Percentiles rank a stretch among this genome's conserved stretches.
Conservation (phyloP, 2,888 invertebrate genomes). For the Itoplectis maculator region DNA sequence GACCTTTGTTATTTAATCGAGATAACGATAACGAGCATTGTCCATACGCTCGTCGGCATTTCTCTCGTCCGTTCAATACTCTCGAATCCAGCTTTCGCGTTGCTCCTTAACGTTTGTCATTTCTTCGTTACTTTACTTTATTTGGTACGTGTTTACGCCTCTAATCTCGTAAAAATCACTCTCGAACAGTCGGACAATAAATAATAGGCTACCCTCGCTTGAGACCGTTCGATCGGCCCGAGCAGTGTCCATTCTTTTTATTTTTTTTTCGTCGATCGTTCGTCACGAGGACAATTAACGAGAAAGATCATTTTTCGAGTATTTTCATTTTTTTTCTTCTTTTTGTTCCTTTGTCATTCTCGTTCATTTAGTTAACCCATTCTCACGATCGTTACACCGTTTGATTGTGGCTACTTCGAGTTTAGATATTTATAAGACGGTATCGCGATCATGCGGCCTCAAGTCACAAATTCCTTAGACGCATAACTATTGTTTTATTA, state of each 20-base stretch:
- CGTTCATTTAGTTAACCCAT: background rate
- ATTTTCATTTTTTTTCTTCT: background rate
- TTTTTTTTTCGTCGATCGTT: constrained; percentile 32
- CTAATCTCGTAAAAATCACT: constrained; percentile 73
- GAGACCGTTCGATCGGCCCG: constrained; percentile 69
- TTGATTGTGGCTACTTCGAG: constrained; percentile 33
- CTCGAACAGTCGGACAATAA: constrained; percentile 73
- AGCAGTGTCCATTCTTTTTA: constrained; percentile 33
- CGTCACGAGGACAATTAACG: background rate
- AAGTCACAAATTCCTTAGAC: constrained; percentile 55
- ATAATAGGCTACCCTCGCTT: constrained; percentile 75
- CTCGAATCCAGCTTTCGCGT: constrained; percentile 34
- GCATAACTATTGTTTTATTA: constrained; percentile 41
- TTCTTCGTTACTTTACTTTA: constrained; percentile 74
- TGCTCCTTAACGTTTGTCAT: constrained; percentile 65
- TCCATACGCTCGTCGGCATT: constrained; percentile 24
- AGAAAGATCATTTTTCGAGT: background rate
- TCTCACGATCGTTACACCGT: constrained; percentile 40
- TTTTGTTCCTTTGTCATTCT: background rate
- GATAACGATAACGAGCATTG: constrained; percentile 52
- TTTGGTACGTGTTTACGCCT: constrained; percentile 79
- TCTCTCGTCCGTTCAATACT: constrained; percentile 26
- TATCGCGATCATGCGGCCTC: constrained; percentile 52
- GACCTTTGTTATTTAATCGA: constrained; percentile 27
- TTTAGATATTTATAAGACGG: constrained; percentile 25